Conservation (phyloP, 2,113 vertebrate species). For the Grammomys surdaster region DNA sequence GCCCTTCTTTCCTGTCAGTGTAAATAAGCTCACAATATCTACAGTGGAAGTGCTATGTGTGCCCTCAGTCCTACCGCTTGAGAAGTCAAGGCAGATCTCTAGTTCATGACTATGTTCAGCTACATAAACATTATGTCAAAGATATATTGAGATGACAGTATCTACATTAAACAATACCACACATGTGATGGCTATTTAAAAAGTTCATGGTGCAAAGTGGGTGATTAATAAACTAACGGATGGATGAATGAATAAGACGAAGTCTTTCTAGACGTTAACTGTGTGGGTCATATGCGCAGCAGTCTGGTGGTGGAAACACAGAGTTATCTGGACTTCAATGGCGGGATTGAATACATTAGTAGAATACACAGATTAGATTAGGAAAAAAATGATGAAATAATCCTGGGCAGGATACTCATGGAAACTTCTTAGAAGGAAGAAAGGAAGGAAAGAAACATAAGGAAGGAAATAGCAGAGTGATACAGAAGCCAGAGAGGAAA, state of each 20-base stretch:
- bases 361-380: background rate
- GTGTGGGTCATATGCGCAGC: background rate
- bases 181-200: background rate
- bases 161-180: background rate
- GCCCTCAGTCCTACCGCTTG: too few relatives aligned
- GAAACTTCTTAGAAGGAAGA: background rate
- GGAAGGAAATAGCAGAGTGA: background rate
- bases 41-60: fast-evolving
- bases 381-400: slow-evolving; percentile 20
- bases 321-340: background rate
- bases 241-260: background rate
- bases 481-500: background rate
- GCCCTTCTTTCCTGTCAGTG: background rate
- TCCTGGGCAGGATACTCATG: background rate
- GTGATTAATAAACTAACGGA: background rate
- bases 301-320: background rate
- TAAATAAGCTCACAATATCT: slow-evolving; percentile 18
- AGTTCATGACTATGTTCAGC: background rate
- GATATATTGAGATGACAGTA: background rate
- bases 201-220: background rate
- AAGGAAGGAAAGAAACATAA: background rate
- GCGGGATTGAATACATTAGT: background rate
- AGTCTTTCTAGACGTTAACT: background rate
- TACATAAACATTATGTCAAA: background rate
- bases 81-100: background rate